Evolutionary conservation across 2,888 invertebrate genomes (phyloP).

Genomic region (Entomobrya proxima): DNA sequence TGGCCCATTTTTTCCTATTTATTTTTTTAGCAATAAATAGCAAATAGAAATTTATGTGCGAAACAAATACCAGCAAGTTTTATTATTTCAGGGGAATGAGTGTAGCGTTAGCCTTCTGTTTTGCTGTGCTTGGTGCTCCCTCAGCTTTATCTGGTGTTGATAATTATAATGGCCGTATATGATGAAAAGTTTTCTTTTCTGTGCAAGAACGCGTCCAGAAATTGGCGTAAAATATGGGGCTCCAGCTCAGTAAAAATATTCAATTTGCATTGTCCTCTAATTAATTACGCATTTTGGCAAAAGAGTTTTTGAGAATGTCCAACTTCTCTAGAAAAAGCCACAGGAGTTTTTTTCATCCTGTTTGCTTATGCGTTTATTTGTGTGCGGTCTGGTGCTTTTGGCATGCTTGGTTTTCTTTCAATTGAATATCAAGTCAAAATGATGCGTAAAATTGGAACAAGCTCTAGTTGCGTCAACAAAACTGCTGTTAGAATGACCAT

Average conservation of each 20-base stretch:
- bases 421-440: too few species aligned
- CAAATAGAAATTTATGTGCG: slow-evolving; percentile 28
- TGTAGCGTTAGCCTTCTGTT: neutral
- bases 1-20: slow-evolving; percentile 1
- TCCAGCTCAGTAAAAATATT: neutral
- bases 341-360: too few species aligned
- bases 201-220: too few species aligned
- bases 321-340: too few species aligned
- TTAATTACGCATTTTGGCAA: neutral
- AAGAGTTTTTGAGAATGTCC: neutral
- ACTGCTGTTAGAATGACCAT: too few species aligned
- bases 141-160: neutral
- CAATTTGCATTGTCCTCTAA: neutral
- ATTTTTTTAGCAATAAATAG: neutral
- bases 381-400: too few species aligned
- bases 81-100: slow-evolving; percentile 5
- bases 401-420: too few species aligned
- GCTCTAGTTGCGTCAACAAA: too few species aligned
- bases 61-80: neutral
- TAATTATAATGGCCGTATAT: neutral
- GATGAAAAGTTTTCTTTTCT: too few species aligned
- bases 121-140: neutral
- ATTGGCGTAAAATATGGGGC: neutral
- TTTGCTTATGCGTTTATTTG: too few species aligned
- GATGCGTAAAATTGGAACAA: too few species aligned